Evolutionary conservation across 2,113 vertebrate genomes (phyloP).

Genomic region (Rhabdornis inornatus): DNA sequence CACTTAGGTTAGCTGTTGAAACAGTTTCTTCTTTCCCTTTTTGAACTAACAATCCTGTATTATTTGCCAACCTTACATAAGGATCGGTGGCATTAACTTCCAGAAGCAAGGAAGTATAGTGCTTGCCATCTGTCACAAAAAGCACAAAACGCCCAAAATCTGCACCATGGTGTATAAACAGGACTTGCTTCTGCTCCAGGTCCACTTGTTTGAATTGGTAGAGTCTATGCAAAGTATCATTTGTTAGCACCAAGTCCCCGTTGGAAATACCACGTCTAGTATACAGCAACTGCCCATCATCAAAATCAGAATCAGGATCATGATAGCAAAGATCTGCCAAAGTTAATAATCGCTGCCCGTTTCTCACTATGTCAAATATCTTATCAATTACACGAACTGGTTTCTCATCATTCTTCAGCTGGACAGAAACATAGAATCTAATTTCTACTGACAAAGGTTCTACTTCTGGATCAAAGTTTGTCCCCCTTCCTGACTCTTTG

Average conservation of each 20-base stretch:
- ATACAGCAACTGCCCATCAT: conserved; percentile 82
- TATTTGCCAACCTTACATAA: conserved; percentile 77
- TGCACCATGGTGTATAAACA: conserved; percentile 82
- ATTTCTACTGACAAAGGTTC: conserved; percentile 73
- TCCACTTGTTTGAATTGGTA: conserved; percentile 87
- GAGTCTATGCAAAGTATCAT: conserved; percentile 78
- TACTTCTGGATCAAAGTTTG: background rate
- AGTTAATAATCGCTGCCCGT: conserved; percentile 83
- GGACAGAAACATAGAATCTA: conserved; percentile 78
- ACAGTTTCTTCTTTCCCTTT: conserved; percentile 76
- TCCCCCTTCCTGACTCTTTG: conserved; percentile 20
- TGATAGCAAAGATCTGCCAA: conserved; percentile 82
- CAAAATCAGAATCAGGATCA: conserved; percentile 85
- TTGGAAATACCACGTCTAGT: conserved; percentile 84
- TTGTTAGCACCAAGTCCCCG: conserved; percentile 82
- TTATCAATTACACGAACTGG: conserved; percentile 81
- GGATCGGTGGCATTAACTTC: conserved; percentile 84
- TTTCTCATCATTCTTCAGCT: conserved; percentile 88
- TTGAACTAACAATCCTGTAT: conserved; percentile 83
- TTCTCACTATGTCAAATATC: conserved; percentile 80
- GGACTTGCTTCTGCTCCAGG: conserved; percentile 76
- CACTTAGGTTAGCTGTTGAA: conserved; percentile 77
- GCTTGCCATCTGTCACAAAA: conserved; percentile 88
- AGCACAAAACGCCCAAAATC: conserved; percentile 83
- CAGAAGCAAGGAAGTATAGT: conserved; percentile 81